phyloP scores from a whole-genome alignment of 2,113 vertebrate species.

The Xenus cinereus region DNA sequence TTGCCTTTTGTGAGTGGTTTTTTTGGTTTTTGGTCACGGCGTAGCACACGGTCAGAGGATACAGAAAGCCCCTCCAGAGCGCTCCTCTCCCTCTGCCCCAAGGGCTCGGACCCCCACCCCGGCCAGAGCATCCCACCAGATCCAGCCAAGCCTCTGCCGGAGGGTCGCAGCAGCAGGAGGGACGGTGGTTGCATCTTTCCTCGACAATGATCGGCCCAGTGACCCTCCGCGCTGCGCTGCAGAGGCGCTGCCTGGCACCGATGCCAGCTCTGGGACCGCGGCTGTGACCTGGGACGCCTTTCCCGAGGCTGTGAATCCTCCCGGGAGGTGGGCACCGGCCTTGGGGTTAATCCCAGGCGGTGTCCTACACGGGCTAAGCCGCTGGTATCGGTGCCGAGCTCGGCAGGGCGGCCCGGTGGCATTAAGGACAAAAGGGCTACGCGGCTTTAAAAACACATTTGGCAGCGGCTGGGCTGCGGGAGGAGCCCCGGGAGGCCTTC shows the following conservation, averaged over 20 bases:
- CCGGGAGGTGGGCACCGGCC: neutral
- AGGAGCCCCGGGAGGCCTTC: neutral
- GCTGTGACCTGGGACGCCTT: neutral
- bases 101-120: neutral
- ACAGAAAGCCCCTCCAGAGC: neutral
- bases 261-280: neutral
- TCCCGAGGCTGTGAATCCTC: accelerated
- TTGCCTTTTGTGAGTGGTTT: neutral
- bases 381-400: neutral
- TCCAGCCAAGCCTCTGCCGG: neutral
- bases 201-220: too few species aligned
- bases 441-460: neutral
- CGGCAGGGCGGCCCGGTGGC: neutral
- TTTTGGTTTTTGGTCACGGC: neutral
- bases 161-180: neutral
- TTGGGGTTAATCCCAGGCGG: neutral
- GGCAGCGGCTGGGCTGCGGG: neutral
- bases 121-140: neutral
- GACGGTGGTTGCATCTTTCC: neutral
- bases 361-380: neutral
- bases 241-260: neutral
- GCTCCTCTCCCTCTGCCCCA: neutral
- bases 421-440: neutral
- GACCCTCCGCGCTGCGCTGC: neutral
- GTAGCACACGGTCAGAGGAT: neutral